Evolutionary conservation across 1,140 invertebrate species (phyloP).

Genomic region (Cardiocondyla obscurior): DNA sequence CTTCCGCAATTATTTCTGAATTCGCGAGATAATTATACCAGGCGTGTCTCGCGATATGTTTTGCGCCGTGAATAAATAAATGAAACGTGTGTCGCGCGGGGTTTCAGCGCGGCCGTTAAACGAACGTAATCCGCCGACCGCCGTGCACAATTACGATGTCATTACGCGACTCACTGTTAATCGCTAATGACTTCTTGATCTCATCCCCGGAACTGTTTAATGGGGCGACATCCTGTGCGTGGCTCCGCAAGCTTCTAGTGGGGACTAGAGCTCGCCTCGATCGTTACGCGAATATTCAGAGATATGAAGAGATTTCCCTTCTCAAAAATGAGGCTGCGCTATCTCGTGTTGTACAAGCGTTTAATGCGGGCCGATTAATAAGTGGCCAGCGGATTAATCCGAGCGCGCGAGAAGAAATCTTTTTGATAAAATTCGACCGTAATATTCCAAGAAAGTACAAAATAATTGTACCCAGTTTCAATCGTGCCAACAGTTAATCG

Average conservation of each 20-base stretch:
- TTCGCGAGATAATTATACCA: slow-evolving; percentile 28
- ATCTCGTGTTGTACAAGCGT: slow-evolving; percentile 43
- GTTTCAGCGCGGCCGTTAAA: slow-evolving; percentile 23
- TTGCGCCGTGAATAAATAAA: slow-evolving; percentile 35
- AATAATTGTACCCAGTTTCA: not conserved
- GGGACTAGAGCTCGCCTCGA: slow-evolving; percentile 47
- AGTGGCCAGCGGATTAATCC: not conserved
- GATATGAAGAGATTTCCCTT: slow-evolving; percentile 32
- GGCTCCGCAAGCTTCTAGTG: slow-evolving; percentile 60
- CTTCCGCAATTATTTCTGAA: not conserved
- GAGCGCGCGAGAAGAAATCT: not conserved
- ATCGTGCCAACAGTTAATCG: not conserved
- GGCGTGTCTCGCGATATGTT: not conserved
- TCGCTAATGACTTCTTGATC: slow-evolving; percentile 66
- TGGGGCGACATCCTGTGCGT: slow-evolving; percentile 69
- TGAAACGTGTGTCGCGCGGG: not conserved
- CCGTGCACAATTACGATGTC: slow-evolving; percentile 55
- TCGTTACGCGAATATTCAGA: slow-evolving; percentile 58
- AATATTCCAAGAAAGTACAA: not conserved
- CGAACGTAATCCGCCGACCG: slow-evolving; percentile 29
- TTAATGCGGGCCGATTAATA: slow-evolving; percentile 33
- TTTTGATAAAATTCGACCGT: not conserved
- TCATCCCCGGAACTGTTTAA: slow-evolving; percentile 58
- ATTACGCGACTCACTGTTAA: slow-evolving; percentile 60
- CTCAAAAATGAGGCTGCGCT: slow-evolving; percentile 59